These are phyloP conservation scores for Danaus melanippus DNA, from an alignment of 1,140 invertebrate species.

Conservation along the genomic window DNA sequence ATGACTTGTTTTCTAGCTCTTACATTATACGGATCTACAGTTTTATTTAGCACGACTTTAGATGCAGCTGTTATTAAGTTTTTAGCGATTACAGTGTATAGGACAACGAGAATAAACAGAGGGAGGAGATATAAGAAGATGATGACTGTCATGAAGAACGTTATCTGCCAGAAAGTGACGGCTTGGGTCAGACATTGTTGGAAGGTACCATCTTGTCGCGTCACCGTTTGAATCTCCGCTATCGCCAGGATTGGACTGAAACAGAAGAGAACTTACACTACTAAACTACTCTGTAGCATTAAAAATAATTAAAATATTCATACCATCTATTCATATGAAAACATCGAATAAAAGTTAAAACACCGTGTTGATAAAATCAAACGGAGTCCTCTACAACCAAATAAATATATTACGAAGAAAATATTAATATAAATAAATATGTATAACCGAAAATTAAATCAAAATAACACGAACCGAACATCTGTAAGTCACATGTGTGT, in stretches of 20 bases:
- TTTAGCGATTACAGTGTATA: constrained; percentile 84
- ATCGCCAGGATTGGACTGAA: constrained; percentile 78
- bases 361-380: too few relatives aligned
- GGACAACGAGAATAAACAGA: constrained; percentile 79
- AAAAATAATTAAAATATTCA: background rate
- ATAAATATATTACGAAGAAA: background rate
- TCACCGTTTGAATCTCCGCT: constrained; percentile 74
- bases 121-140: constrained; percentile 85
- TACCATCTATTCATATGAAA: too few relatives aligned
- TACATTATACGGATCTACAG: constrained; percentile 75
- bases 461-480: too few relatives aligned
- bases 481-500: background rate
- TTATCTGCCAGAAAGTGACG: constrained; percentile 76
- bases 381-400: too few relatives aligned
- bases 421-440: constrained; percentile 2
- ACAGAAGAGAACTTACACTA: constrained; percentile 40
- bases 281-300: constrained; percentile 10
- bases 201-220: constrained; percentile 68
- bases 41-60: constrained; percentile 74
- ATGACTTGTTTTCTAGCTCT: constrained; percentile 81
- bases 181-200: constrained; percentile 79
- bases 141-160: constrained; percentile 82
- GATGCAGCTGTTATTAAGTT: constrained; percentile 79
- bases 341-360: too few relatives aligned
- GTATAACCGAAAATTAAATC: background rate